Evolutionary conservation across 2,113 vertebrate genomes (phyloP).

Genomic region (Fukomys damarensis): DNA sequence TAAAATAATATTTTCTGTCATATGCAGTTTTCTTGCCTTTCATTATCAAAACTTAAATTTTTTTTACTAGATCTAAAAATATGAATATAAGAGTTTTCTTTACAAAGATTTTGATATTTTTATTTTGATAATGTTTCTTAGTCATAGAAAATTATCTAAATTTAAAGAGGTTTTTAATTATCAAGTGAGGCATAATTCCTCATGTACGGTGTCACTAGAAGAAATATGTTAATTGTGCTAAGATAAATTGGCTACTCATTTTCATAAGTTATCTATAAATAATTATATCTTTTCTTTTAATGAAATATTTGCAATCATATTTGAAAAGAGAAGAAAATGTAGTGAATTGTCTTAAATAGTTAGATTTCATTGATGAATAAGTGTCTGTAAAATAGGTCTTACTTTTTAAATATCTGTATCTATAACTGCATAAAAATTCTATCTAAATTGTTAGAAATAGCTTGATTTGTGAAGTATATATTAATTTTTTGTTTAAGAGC

Average conservation of each 20-base stretch:
- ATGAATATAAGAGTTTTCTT: not conserved
- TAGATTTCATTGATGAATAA: not conserved
- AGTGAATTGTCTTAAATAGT: not conserved
- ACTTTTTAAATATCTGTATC: not conserved
- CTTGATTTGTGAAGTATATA: not conserved
- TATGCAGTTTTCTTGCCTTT: not conserved
- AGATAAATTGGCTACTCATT: not conserved
- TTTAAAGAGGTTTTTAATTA: not conserved
- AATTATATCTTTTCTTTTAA: not conserved
- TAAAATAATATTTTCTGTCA: not conserved
- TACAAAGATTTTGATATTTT: not conserved
- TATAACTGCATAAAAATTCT: not conserved
- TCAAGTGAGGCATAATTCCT: not conserved
- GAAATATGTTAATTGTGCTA: not conserved
- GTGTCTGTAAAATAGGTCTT: not conserved
- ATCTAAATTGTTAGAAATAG: not conserved
- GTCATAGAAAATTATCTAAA: not conserved
- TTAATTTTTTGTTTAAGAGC: not conserved
- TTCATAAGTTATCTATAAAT: not conserved
- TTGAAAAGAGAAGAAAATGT: not conserved
- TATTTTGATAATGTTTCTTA: not conserved
- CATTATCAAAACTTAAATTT: not conserved
- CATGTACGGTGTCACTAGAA: not conserved
- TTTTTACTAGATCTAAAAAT: slow-evolving; percentile 24
- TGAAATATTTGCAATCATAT: not conserved